Base-by-base conservation (phyloP, 2,797 vertebrate species). In the Poeciliopsis paucimaculata region DNA sequence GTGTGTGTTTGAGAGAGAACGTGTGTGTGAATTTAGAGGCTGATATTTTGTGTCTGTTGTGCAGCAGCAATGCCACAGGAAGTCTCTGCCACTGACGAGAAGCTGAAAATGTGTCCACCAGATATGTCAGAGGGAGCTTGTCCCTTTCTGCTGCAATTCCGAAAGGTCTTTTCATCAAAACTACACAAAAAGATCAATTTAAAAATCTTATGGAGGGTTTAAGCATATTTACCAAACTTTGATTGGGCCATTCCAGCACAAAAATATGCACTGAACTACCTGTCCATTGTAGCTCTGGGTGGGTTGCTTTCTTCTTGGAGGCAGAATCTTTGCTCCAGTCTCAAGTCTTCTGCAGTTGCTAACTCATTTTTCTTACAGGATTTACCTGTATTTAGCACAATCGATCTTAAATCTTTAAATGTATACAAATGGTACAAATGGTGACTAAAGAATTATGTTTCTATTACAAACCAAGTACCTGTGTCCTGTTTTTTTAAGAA, bases 101-200 rank as follows among this genome's bases (percentile, higher is more conserved):
- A 75, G 78, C 86, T 78, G 82, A 84, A 87, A 89, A 88, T 77
- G 75, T 84, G 76, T 78, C 77, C 45, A 60, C 78, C 76, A 28
- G 80, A 84, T 81, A 82, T 73, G 62, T 86, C 84, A 71, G 81
- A 11, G 12, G 80, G 64, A 82, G 84, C 70, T 71, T 75, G 74
- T 77, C 73, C 86, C 77, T 77, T 86, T 91, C 89, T 87, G 83
- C 85, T 85, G 81, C 73, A 73, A 80, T 77, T 12, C 83, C 78
- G 82, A 84, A 43, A 80, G 72, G 77, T 86, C 82, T 88, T 82
- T 85, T 83, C 75, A 82, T 88, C 81, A 84, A 86, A 77, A 20
- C 2, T 18, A 55, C 41, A n/a, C 60, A 53, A 78, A 84, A 75
- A 87, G 46, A 76, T 26, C 26, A 51, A 43, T 34, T 7, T 18